These are phyloP conservation scores for Pitta sordida DNA, from an alignment of 2,113 vertebrate genomes.

Conservation along the genomic window DNA sequence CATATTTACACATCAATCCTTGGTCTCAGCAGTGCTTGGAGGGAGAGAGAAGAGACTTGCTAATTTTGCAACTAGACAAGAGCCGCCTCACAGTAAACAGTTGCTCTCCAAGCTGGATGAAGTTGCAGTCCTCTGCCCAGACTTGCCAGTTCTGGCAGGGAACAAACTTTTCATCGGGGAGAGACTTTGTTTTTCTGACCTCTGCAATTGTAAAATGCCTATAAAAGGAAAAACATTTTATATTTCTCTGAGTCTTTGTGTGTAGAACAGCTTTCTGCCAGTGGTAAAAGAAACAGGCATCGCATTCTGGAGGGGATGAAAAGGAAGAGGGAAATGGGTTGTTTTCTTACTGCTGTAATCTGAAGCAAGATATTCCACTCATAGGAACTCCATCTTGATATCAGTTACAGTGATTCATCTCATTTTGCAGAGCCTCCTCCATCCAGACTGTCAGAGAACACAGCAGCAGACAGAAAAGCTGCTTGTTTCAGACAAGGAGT, in stretches of 20 bases:
- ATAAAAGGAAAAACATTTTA: constrained; percentile 37
- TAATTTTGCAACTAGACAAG: neutral
- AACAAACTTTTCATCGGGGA: neutral
- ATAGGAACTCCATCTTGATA: neutral
- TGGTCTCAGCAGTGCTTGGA: neutral
- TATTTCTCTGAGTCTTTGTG: neutral
- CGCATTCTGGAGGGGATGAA: neutral
- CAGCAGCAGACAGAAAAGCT: neutral
- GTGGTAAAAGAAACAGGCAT: neutral
- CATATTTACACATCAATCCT: neutral
- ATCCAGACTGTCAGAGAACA: neutral
- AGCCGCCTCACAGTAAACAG: neutral
- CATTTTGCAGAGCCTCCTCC: neutral
- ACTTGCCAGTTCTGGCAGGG: neutral
- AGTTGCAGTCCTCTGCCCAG: neutral
- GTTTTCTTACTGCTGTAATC: neutral
- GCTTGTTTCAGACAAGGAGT: neutral
- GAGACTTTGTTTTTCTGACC: neutral
- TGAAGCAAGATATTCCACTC: neutral
- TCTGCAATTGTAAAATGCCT: constrained; percentile 17
- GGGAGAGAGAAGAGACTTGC: neutral
- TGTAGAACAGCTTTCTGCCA: neutral
- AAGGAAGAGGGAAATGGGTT: neutral
- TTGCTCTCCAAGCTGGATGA: neutral
- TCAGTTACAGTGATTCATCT: neutral